Evolutionary conservation across 2,113 vertebrate genomes (phyloP).

Genomic region (Zosterops japonicus): DNA sequence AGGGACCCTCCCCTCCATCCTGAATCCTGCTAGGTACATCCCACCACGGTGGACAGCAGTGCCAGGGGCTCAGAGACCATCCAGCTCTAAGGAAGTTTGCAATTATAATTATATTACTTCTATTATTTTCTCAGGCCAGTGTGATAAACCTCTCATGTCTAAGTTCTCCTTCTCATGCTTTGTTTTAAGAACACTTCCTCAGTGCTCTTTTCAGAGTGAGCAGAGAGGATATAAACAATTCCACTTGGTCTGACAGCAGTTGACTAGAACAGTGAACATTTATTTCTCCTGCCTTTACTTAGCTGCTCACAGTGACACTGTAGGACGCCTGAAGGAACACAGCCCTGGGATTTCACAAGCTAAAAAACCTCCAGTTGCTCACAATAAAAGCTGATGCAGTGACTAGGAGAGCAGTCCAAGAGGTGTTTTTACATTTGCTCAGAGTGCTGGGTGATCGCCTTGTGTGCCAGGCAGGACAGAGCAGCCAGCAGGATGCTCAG

Average conservation of each 20-base stretch:
- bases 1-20: background rate
- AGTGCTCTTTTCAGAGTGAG: background rate
- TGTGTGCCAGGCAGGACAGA: background rate
- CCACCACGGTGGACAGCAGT: background rate
- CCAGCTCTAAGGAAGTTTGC: background rate
- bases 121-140: background rate
- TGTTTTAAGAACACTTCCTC: background rate
- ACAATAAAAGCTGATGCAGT: background rate
- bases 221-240: background rate
- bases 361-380: background rate
- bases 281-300: background rate
- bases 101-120: background rate
- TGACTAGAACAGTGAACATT: background rate
- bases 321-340: background rate
- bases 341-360: background rate
- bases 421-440: background rate
- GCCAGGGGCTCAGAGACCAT: background rate
- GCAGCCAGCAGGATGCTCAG: background rate
- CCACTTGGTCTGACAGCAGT: background rate
- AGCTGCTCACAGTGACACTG: background rate
- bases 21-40: too few relatives aligned
- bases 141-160: background rate
- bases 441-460: background rate
- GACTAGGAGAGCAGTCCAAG: background rate
- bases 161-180: background rate